Evolutionary conservation across 1,140 invertebrate species (phyloP).

Genomic region (Rhynchophorus ferrugineus): DNA sequence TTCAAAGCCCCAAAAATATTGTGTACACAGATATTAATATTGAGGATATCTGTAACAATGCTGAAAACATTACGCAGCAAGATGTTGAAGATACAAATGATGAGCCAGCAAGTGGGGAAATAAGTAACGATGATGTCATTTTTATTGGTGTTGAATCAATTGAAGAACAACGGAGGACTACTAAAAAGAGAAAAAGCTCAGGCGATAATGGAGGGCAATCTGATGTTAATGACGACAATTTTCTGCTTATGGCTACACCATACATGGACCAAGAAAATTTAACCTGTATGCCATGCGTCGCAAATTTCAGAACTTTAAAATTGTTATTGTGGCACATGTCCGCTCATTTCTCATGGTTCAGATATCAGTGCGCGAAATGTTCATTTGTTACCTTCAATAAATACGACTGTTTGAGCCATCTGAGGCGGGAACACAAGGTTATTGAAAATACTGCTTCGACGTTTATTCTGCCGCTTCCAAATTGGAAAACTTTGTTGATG

Average conservation of each 20-base stretch:
- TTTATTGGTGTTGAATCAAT: constrained; percentile 6
- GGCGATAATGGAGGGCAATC: background rate
- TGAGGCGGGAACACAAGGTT: constrained; percentile 36
- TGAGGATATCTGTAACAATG: background rate
- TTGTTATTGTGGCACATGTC: constrained; percentile 42
- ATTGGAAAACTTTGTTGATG: constrained; percentile 29
- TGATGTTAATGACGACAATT: background rate
- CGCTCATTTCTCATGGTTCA: constrained; percentile 42
- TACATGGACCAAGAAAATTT: constrained; percentile 30
- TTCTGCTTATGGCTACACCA: constrained; percentile 5
- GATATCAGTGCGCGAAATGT: constrained; percentile 42
- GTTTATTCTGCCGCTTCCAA: constrained; percentile 36
- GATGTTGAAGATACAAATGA: background rate
- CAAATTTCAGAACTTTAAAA: constrained; percentile 34
- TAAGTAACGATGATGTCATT: constrained; percentile 10
- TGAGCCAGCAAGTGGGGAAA: background rate
- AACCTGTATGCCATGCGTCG: constrained; percentile 39
- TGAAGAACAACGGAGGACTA: background rate
- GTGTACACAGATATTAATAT: background rate
- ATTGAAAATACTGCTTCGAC: constrained; percentile 32
- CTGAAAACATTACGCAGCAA: background rate
- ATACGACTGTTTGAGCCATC: constrained; percentile 39
- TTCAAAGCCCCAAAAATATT: background rate
- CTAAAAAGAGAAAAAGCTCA: background rate
- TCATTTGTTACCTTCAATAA: constrained; percentile 40